A percentile compares a stretch with the other conserved stretches of the same genome.
phyloP scores from a whole-genome alignment of 1,140 invertebrate genomes.

The Zaprionus camerounensis region DNA sequence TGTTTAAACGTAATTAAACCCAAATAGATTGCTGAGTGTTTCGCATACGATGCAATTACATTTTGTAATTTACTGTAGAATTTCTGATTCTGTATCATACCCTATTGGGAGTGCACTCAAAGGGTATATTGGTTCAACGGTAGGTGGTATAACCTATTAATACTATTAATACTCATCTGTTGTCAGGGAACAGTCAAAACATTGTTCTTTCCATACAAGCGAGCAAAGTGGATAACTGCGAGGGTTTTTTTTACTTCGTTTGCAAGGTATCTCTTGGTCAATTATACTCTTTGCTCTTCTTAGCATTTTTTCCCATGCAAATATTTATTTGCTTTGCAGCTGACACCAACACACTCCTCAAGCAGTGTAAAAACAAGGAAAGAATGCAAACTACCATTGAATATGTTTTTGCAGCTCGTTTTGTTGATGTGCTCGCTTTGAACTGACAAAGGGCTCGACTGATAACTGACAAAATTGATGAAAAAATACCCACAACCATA shows the following conservation, averaged over 20 bases:
- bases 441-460: conserved; percentile 73
- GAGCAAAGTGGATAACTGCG: too few relatives aligned
- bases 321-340: conserved; percentile 35
- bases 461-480: conserved; percentile 63
- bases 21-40: conserved; percentile 17
- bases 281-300: neutral
- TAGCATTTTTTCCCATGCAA: conserved; percentile 59
- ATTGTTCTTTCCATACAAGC: too few relatives aligned
- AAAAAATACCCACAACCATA: conserved; percentile 32
- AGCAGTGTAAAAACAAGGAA: conserved; percentile 12
- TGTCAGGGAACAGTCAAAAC: too few relatives aligned
- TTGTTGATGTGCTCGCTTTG: conserved; percentile 61
- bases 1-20: conserved; percentile 56
- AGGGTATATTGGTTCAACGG: neutral
- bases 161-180: neutral
- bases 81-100: conserved; percentile 17
- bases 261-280: conserved; percentile 2
- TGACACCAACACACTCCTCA: conserved; percentile 30
- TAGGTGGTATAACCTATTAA: neutral
- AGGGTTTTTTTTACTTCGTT: neutral
- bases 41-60: conserved; percentile 32
- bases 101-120: too few relatives aligned
- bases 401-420: conserved; percentile 55
- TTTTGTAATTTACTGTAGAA: conserved; percentile 10
- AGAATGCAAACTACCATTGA: conserved; percentile 38